phyloP scores from a whole-genome alignment of 2,888 invertebrate species.

The Drosophila recens region DNA sequence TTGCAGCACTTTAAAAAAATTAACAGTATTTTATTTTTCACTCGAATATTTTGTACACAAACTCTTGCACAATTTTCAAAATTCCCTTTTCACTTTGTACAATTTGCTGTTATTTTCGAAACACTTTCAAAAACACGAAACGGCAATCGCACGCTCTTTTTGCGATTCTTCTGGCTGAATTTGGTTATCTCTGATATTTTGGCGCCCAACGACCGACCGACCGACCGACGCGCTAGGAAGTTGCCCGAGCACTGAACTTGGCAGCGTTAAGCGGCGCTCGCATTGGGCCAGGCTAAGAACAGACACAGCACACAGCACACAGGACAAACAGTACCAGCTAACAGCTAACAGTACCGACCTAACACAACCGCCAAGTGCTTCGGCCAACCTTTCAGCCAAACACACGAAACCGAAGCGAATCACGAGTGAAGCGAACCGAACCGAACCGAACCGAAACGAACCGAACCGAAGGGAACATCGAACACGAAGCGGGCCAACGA shows the following conservation, averaged over 20 bases:
- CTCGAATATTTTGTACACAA: constrained; percentile 15
- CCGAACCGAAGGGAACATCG: not conserved
- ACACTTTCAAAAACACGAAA: constrained; percentile 15
- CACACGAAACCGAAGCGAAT: constrained; percentile 7
- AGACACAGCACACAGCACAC: constrained; percentile 7
- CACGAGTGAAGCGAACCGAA: constrained; percentile 11
- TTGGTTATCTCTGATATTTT: not conserved
- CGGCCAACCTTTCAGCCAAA: constrained; percentile 20
- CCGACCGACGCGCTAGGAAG: constrained; percentile 84
- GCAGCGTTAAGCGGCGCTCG: constrained; percentile 56
- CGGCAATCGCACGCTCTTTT: constrained; percentile 36
- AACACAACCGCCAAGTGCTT: constrained; percentile 50
- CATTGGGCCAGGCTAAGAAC: constrained; percentile 58
- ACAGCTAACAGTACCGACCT: constrained; percentile 32
- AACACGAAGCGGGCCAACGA: constrained; percentile 16
- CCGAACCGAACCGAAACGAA: not conserved
- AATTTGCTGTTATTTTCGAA: constrained; percentile 4
- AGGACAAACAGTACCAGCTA: not conserved
- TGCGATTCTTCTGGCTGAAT: constrained; percentile 10
- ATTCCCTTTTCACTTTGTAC: constrained; percentile 15
- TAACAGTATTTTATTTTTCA: constrained; percentile 1
- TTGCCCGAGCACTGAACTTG: constrained; percentile 85
- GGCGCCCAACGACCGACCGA: constrained; percentile 61
- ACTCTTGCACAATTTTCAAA: constrained; percentile 26
- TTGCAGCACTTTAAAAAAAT: constrained; percentile 47